Base-by-base conservation (phyloP, 2,113 vertebrate species). In the Danio rerio region DNA sequence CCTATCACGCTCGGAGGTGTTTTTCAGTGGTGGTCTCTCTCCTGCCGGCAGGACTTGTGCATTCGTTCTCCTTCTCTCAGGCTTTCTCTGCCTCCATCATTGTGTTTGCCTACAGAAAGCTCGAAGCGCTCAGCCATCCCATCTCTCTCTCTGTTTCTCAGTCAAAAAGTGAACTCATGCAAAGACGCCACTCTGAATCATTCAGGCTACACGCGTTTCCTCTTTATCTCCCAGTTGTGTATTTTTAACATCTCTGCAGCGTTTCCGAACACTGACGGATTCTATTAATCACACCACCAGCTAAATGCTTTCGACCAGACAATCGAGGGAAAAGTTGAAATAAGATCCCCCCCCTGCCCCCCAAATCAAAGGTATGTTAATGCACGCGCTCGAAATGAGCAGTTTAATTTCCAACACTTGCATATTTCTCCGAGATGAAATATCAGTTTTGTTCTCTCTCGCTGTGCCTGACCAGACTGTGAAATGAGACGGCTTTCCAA, bases 201-300 rank as follows among this genome's bases (percentile, higher is more conserved):
- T 91, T 93, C 87, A 90, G 86, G 85, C 89, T 88, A 89, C 91
- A 90, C 82, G 84, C 81, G 73, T 87, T 90, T 90, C 87, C 88
- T 90, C 83, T 92, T 89, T 89, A 91, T 92, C 89, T 86, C 83
- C 53, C 80, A 85, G 83, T 90, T 92, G 89, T 88, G 84, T 92
- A 90, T 92, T 92, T 92, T 89, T 91, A 89, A 88, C 87, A 53
- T 89, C 84, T 89, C 81, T 2, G 20, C 56, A 78, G 81, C 78
- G 72, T 89, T 87, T 92, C 88, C 84, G 87, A 91, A 90, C 81
- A 73, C 80, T 89, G 90, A 89, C 89, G 73, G 82, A 87, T 91
- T 84, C 88, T 86, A 92, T 93, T 92, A 92, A 92, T 92, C 89
- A 89, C 91, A 88, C 89, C 88, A 88, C 82, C 86, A 88, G 74